These are phyloP conservation scores for Synergus laeviventris DNA, from an alignment of 2,888 invertebrate species.

Conservation along the genomic window DNA sequence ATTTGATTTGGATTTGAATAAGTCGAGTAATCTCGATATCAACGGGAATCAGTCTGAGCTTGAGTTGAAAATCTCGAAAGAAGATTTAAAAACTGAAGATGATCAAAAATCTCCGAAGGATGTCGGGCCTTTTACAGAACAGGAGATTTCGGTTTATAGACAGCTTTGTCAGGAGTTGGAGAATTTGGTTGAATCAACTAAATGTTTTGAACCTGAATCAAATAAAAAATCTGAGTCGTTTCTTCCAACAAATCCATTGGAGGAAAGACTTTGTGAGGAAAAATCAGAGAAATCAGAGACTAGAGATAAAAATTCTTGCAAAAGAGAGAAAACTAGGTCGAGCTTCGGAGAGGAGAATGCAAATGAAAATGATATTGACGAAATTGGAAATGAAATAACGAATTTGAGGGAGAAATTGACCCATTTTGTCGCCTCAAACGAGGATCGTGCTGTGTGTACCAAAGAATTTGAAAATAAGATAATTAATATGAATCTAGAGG, in stretches of 20 bases:
- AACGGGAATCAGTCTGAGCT: conserved; percentile 62
- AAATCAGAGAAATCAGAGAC: conserved; percentile 42
- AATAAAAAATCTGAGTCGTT: conserved; percentile 15
- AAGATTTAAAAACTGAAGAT: not conserved
- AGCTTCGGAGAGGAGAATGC: conserved; percentile 14
- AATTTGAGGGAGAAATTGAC: conserved; percentile 4
- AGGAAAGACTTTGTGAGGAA: conserved; percentile 34
- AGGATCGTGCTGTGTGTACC: conserved; percentile 11
- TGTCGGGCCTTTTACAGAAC: conserved; percentile 56
- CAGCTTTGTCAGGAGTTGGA: conserved; percentile 70
- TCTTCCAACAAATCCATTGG: not conserved
- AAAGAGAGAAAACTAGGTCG: not conserved
- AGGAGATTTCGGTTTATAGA: conserved; percentile 66
- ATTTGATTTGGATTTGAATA: conserved; percentile 23
- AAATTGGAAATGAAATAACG: conserved; percentile 6
- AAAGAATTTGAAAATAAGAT: conserved; percentile 13
- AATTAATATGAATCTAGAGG: not conserved
- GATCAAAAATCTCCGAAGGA: not conserved
- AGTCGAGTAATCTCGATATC: conserved; percentile 56
- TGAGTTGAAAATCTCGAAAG: not conserved
- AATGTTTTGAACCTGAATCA: conserved; percentile 49
- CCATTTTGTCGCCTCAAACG: not conserved
- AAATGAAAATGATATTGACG: conserved; percentile 8
- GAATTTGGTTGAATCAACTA: conserved; percentile 62
- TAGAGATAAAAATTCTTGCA: conserved; percentile 39